Percentiles rank a stretch among this genome's conserved stretches.
phyloP scores from a whole-genome alignment of 2,797 vertebrate genomes.

The Chelidonichthys spinosus region DNA sequence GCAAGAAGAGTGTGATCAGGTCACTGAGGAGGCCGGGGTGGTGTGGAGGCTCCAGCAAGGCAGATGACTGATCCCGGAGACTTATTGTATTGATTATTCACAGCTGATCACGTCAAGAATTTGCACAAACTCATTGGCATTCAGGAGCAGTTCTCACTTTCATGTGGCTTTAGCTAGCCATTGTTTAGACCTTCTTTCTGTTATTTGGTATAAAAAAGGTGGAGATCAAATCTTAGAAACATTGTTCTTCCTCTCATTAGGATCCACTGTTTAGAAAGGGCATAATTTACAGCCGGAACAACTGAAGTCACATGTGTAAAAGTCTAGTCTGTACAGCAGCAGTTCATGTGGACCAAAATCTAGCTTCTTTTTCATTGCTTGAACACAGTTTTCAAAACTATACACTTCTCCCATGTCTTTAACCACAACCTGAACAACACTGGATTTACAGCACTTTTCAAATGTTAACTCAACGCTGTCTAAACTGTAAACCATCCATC shows the following conservation, averaged over 20 bases:
- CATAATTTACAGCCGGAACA: background rate
- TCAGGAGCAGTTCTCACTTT: background rate
- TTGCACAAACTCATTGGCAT: constrained; percentile 7
- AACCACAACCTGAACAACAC: too few relatives aligned
- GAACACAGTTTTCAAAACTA: too few relatives aligned
- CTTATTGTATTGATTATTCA: background rate
- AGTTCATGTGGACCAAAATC: too few relatives aligned
- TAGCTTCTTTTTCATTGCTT: too few relatives aligned
- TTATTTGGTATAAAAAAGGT: background rate
- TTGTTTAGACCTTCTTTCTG: background rate
- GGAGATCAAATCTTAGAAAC: background rate
- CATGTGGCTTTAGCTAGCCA: background rate
- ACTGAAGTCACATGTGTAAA: too few relatives aligned
- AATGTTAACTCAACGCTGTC: too few relatives aligned
- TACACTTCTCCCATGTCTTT: too few relatives aligned
- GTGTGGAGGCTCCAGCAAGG: constrained; percentile 85
- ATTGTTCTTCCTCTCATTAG: background rate
- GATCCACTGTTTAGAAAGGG: background rate
- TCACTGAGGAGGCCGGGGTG: constrained; percentile 88
- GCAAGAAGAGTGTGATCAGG: constrained; percentile 82
- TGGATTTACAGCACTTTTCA: too few relatives aligned
- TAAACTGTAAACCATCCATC: too few relatives aligned
- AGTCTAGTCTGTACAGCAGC: too few relatives aligned
- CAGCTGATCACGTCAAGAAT: background rate
- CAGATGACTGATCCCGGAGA: constrained; percentile 81